Percentiles rank a stretch among this genome's conserved stretches.
These are phyloP conservation scores for Thysanoteuthis rhombus DNA, from an alignment of 2,888 invertebrate species.

Conservation along the genomic window DNA sequence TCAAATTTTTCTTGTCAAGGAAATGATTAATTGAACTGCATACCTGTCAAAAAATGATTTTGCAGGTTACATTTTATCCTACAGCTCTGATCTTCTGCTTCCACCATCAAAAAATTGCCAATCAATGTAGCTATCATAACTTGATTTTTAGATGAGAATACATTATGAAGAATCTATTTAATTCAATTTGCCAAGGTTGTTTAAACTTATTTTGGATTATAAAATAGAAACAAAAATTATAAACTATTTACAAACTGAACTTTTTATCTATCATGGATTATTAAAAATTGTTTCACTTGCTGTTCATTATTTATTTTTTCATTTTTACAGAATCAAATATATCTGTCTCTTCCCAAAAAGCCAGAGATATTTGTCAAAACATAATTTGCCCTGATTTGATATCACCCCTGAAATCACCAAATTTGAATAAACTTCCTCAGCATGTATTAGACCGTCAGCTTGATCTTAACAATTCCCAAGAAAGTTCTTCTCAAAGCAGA, in stretches of 20 bases:
- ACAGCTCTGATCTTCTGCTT: background rate
- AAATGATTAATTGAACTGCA: too few relatives aligned
- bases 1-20: too few relatives aligned
- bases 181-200: too few relatives aligned
- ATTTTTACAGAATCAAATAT: background rate
- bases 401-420: background rate
- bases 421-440: conserved; percentile 15
- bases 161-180: too few relatives aligned
- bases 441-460: background rate
- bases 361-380: background rate
- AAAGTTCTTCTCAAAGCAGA: background rate
- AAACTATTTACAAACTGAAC: background rate
- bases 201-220: background rate
- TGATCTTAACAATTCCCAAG: background rate
- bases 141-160: background rate
- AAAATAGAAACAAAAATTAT: background rate
- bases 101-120: background rate
- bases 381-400: background rate
- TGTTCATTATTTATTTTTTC: background rate
- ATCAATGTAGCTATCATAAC: background rate
- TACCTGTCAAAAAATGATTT: background rate
- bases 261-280: background rate
- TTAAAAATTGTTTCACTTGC: background rate
- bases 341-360: background rate
- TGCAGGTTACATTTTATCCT: background rate